Evolutionary conservation across 1,140 invertebrate species (phyloP).

Genomic region (Daktulosphaira vitifoliae): DNA sequence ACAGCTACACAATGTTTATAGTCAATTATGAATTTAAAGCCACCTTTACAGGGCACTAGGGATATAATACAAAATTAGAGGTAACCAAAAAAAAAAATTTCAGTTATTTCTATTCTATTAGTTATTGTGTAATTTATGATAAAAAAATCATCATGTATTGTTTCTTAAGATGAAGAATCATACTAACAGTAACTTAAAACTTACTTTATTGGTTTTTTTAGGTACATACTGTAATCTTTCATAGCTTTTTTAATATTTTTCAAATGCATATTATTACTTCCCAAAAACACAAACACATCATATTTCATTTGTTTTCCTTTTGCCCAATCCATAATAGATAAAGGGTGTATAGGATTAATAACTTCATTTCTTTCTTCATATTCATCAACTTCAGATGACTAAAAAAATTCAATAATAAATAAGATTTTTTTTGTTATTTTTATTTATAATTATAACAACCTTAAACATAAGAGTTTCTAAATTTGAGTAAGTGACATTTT

Average conservation of each 20-base stretch:
- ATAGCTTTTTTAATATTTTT: not conserved
- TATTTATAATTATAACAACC: not conserved
- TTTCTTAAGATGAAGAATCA: no score
- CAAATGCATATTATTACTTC: constrained; percentile 25
- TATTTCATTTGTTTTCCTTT: constrained; percentile 3
- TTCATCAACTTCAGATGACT: not conserved
- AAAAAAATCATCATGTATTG: no score
- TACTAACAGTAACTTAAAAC: no score
- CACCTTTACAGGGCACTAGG: no score
- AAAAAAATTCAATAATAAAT: not conserved
- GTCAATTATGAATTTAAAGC: no score
- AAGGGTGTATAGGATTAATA: not conserved
- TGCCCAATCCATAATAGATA: not conserved
- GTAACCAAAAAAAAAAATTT: no score
- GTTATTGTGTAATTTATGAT: no score
- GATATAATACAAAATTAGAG: no score
- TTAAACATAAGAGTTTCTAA: not conserved
- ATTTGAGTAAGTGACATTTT: not conserved
- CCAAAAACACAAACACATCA: constrained; percentile 25
- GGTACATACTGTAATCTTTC: not conserved
- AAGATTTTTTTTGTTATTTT: no score
- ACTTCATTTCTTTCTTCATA: not conserved
- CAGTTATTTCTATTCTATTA: no score
- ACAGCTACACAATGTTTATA: no score
- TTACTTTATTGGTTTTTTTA: constrained; percentile 9